A percentile compares a stretch with the other conserved stretches of the same genome.
phyloP scores from a whole-genome alignment of 2,888 invertebrate genomes.

The Calephelis perditalis region DNA sequence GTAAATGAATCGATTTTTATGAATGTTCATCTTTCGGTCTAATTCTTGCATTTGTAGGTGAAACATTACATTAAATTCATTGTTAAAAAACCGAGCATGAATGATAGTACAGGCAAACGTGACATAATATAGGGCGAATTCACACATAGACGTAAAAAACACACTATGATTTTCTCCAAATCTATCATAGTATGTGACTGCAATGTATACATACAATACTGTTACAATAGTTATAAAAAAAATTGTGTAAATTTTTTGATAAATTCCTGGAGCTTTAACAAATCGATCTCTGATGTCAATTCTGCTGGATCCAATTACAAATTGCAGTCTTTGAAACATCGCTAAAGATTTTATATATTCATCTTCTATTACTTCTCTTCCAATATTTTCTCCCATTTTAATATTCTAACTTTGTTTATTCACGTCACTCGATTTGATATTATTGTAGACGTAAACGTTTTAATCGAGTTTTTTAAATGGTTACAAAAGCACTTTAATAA shows the following conservation, averaged over 20 bases:
- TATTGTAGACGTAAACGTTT: no score
- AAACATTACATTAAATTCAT: slow-evolving; percentile 41
- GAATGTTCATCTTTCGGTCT: slow-evolving; percentile 46
- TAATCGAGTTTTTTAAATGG: no score
- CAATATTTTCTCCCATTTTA: slow-evolving; percentile 40
- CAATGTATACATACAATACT: not conserved
- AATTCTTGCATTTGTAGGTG: slow-evolving; percentile 47
- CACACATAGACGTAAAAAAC: not conserved
- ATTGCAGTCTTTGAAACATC: slow-evolving; percentile 39
- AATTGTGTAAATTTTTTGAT: slow-evolving; percentile 45
- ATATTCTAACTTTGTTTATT: no score
- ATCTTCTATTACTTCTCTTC: slow-evolving; percentile 46
- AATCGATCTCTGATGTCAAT: slow-evolving; percentile 43
- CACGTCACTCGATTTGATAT: no score
- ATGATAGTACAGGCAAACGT: slow-evolving; percentile 37
- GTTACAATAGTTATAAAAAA: slow-evolving; percentile 16
- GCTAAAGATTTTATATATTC: slow-evolving; percentile 39
- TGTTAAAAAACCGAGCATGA: slow-evolving; percentile 46
- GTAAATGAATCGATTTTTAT: slow-evolving; percentile 38
- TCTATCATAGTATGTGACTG: slow-evolving; percentile 16
- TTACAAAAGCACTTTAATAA: no score
- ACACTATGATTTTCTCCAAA: slow-evolving; percentile 18
- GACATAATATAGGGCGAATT: slow-evolving; percentile 28
- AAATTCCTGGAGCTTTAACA: slow-evolving; percentile 41
- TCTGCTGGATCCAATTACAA: slow-evolving; percentile 43